Conservation (phyloP, 2,888 invertebrate genomes). For the Caenorhabditis wallacei region DNA sequence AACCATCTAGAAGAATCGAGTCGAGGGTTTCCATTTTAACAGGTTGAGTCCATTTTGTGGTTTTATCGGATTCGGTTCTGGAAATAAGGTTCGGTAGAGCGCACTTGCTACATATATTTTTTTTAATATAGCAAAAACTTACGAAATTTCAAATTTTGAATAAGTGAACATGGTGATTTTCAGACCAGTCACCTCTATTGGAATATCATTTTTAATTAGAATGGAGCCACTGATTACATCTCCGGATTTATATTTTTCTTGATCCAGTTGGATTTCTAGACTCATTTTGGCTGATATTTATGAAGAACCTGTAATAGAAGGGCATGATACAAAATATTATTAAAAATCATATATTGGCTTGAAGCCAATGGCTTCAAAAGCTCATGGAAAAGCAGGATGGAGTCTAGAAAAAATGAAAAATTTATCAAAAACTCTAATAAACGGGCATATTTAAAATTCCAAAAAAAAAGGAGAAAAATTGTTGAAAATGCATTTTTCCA, state of each 20-base stretch:
- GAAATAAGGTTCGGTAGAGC: not conserved
- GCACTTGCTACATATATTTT: too few species aligned
- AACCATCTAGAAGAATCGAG: not conserved
- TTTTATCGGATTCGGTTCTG: not conserved
- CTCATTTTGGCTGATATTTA: slow-evolving; percentile 5
- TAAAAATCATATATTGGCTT: too few species aligned
- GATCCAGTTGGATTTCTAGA: not conserved
- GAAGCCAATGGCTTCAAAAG: too few species aligned
- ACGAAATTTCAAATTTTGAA: not conserved
- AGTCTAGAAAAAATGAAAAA: too few species aligned
- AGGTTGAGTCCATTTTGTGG: not conserved
- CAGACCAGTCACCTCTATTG: not conserved
- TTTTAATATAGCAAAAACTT: too few species aligned
- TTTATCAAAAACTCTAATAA: too few species aligned
- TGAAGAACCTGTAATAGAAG: too few species aligned
- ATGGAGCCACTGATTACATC: not conserved
- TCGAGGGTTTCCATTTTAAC: not conserved
- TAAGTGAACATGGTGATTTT: not conserved
- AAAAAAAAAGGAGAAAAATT: not conserved
- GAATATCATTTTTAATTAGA: not conserved
- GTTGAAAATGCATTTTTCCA: not conserved
- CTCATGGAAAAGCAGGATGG: too few species aligned
- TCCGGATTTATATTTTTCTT: not conserved
- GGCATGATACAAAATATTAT: too few species aligned
- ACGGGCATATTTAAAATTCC: too few species aligned